Base-by-base conservation (phyloP, 1,140 invertebrate species). In the Drosophila cardini region DNA sequence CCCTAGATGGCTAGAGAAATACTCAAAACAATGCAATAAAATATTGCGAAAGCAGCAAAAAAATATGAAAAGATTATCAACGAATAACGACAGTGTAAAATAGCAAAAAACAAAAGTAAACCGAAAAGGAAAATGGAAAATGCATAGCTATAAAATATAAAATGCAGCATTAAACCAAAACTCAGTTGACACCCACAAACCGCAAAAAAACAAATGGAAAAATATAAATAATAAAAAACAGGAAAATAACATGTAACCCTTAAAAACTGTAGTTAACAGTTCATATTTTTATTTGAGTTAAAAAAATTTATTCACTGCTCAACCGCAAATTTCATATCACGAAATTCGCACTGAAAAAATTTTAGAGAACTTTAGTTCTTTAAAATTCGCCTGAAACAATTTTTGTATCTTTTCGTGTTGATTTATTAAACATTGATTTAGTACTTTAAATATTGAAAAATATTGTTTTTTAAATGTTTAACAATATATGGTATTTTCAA, bases 91-190 rank as follows among this genome's bases (percentile, higher is more conserved):
- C 18, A 48, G n/a, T 8, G n/a, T n/a, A n/a, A n/a, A 10, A 48
- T 1, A 48, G 21, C 18, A 18, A 46, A 0, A 46, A 26, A 7
- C 1, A 48, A 16, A 48, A 13, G 13, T 13, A 26, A 26, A 15
- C 13, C n/a, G n/a, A n/a, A n/a, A n/a, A n/a, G n/a, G 11, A 43
- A 30, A 8, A 45, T 3, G 13, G 52, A 55, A 76, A 78, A 74
- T 68, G 69, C 46, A 65, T 32, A 75, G 63, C 67, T 30, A 85
- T 86, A 78, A 81, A 78, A 65, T 70, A 85, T 86, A 78, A 81
- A 78, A 65, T 74, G 50, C 64, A 80, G 73, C 38, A 77, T 43
- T 61, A 50, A 72, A 26, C 50, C 8, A 57, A 36, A 26, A 32
- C 58, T 40, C 62, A 30, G 55, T 36, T 40, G 45, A 30, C 42